Conservation (phyloP, 1,140 invertebrate species). For the Drosophila varians region DNA sequence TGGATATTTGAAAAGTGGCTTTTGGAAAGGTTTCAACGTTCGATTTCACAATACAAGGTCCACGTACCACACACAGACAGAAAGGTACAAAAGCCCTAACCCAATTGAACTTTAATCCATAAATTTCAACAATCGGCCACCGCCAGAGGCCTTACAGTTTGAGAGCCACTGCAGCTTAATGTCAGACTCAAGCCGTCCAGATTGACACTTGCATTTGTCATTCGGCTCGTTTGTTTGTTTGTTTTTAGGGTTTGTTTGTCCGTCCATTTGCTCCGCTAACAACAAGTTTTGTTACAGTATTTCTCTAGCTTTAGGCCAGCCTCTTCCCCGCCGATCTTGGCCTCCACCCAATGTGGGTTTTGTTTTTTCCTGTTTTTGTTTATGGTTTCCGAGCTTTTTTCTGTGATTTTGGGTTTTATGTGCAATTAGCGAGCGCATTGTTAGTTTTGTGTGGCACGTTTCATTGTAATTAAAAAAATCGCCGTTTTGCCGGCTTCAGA, state of each 20-base stretch:
- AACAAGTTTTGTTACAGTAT: conserved; percentile 64
- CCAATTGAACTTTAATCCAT: conserved; percentile 49
- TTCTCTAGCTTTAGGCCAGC: neutral
- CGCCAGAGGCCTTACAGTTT: conserved; percentile 30
- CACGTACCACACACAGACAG: conserved; percentile 19
- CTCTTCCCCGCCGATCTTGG: neutral
- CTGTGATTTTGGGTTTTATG: conserved; percentile 58
- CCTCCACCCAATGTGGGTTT: neutral
- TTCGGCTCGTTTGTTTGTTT: conserved; percentile 59
- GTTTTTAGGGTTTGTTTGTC: conserved; percentile 48
- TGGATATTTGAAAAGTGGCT: neutral
- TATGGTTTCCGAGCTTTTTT: conserved; percentile 31
- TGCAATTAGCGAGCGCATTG: conserved; percentile 71
- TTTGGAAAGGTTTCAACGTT: neutral
- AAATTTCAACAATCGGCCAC: conserved; percentile 40
- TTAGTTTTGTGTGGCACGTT: conserved; percentile 68
- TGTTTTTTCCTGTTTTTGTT: conserved; percentile 54
- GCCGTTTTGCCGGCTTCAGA: conserved; percentile 14
- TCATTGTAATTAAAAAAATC: conserved; percentile 74
- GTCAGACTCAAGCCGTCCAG: conserved; percentile 44
- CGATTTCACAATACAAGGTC: conserved; percentile 14
- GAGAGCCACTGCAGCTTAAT: conserved; percentile 55
- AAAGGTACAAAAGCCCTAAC: conserved; percentile 16
- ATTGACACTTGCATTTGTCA: conserved; percentile 76
- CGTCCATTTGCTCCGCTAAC: conserved; percentile 65